phyloP scores from a whole-genome alignment of 2,888 invertebrate genomes.

The Platypus cylindrus region DNA sequence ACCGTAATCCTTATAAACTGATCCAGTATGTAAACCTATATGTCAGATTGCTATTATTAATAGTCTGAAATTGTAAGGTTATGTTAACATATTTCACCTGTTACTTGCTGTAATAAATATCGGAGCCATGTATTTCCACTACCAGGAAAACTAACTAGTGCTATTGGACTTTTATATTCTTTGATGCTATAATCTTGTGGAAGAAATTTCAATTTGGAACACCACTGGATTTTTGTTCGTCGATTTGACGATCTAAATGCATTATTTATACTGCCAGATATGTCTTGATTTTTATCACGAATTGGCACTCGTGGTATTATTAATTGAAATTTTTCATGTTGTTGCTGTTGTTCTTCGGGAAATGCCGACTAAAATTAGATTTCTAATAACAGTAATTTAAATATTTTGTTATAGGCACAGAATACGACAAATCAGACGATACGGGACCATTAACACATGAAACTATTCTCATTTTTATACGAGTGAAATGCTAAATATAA shows the following conservation, averaged over 20 bases:
- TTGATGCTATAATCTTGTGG: conserved; percentile 12
- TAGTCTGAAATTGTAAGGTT: background rate
- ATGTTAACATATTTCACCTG: conserved; percentile 39
- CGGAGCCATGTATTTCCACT: conserved; percentile 77
- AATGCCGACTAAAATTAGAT: conserved; percentile 4
- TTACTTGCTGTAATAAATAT: conserved; percentile 65
- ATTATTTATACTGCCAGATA: conserved; percentile 26
- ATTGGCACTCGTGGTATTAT: too few relatives aligned
- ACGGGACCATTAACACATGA: too few relatives aligned
- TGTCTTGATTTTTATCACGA: background rate
- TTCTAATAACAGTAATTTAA: background rate
- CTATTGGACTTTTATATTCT: conserved; percentile 44
- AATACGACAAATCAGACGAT: too few relatives aligned
- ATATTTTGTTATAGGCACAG: too few relatives aligned
- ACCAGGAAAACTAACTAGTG: conserved; percentile 69
- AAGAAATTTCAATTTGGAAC: conserved; percentile 37
- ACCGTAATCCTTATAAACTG: conserved; percentile 71
- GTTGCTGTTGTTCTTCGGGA: conserved; percentile 2
- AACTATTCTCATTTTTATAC: too few relatives aligned
- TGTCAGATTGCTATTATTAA: background rate
- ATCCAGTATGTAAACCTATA: conserved; percentile 60
- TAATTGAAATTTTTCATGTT: background rate
- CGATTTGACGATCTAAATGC: conserved; percentile 27
- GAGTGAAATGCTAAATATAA: too few relatives aligned
- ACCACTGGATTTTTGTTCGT: conserved; percentile 39